Evolutionary conservation across 2,113 vertebrate species (phyloP).

Genomic region (Passer montanus): DNA sequence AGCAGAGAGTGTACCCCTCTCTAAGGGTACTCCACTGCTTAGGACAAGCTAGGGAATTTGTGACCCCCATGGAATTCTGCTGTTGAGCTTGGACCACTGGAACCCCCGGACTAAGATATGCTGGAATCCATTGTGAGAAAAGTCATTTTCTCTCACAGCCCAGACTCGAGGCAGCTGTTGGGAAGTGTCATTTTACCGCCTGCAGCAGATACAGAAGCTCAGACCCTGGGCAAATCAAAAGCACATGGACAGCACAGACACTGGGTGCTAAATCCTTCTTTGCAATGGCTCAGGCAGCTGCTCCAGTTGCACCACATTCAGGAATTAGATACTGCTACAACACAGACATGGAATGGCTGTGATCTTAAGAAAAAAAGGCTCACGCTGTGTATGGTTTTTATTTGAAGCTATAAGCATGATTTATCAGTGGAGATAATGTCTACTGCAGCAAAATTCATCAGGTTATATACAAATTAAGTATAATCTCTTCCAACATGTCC

Average conservation of each 20-base stretch:
- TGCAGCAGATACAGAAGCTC: background rate
- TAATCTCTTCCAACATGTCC: background rate
- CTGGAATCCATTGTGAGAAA: background rate
- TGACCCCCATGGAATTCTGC: background rate
- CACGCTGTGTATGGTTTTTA: background rate
- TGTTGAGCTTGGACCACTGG: background rate
- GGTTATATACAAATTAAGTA: conserved; percentile 1
- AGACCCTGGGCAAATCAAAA: background rate
- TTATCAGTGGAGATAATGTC: background rate
- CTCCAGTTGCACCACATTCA: background rate
- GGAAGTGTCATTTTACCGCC: background rate
- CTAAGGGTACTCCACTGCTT: background rate
- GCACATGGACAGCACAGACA: background rate
- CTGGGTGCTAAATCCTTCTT: background rate
- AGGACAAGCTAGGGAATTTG: background rate
- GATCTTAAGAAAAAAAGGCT: background rate
- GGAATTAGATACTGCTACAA: background rate
- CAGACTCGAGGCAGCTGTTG: background rate
- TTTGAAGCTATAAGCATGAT: background rate
- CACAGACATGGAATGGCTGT: background rate
- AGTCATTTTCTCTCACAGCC: background rate
- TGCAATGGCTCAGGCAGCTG: background rate
- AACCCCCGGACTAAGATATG: background rate
- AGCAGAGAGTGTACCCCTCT: background rate
- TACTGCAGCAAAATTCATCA: background rate